Conservation (phyloP, 2,113 vertebrate species). For the Camelus bactrianus region DNA sequence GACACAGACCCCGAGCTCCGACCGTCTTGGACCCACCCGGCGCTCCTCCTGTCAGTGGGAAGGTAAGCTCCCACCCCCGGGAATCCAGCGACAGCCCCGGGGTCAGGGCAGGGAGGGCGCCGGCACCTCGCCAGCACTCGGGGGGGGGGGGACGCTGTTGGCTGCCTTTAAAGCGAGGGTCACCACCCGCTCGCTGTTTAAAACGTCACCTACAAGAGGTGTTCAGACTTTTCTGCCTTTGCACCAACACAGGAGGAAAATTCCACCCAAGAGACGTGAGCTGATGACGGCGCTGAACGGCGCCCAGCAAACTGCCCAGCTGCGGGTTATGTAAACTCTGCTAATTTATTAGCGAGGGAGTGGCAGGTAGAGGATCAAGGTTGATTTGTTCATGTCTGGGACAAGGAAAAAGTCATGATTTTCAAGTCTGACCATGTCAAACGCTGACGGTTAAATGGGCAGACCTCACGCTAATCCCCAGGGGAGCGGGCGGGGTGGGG, state of each 20-base stretch:
- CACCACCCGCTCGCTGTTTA: neutral
- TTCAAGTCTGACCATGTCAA: conserved; percentile 61
- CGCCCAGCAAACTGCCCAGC: conserved; percentile 54
- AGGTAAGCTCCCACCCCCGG: neutral
- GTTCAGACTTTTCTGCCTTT: conserved; percentile 41
- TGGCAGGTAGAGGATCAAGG: conserved; percentile 51
- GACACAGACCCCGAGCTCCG: too few species aligned
- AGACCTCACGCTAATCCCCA: conserved; percentile 2
- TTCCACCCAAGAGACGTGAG: conserved; percentile 65
- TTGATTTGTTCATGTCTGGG: conserved; percentile 45
- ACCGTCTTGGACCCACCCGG: too few species aligned
- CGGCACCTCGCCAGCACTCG: neutral
- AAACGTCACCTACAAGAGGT: neutral
- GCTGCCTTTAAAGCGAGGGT: neutral
- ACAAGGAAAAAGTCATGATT: conserved; percentile 58
- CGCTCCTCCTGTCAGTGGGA: neutral
- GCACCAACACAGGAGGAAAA: conserved; percentile 74
- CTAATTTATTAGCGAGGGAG: conserved; percentile 29
- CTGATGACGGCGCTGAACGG: conserved; percentile 54
- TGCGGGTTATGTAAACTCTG: conserved; percentile 72
- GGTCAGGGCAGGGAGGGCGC: neutral
- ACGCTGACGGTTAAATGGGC: conserved; percentile 29
- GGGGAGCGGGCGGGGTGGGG: neutral
- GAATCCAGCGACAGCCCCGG: neutral
- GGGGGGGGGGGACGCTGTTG: neutral